Base-by-base conservation (phyloP, 1,140 invertebrate genomes). In the Drosophila saltans region DNA sequence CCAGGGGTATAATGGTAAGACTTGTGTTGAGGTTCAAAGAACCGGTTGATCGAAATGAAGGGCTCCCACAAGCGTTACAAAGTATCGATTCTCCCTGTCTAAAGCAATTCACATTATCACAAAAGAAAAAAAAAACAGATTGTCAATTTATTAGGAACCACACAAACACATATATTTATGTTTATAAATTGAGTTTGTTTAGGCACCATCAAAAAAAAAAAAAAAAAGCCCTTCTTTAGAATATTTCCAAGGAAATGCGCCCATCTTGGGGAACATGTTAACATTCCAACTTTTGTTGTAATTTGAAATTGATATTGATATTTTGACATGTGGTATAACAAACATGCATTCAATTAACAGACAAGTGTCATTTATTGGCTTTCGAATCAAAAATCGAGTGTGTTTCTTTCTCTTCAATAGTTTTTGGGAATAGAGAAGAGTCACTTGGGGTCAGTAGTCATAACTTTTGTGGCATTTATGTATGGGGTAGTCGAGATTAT, bases 301-400 rank as follows among this genome's bases (percentile, higher is more conserved):
- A 74, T 69, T 45, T 40, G 63, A 55, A 45, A 59, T 78, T 41
- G 72, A 70, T 63, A 78, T 75, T 78, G 72, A 77, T 77, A 77
- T 76, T 76, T 62, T 66, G 66, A 74, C 72, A 74, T 68, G 70
- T 24, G 16, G 57, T 58, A 69, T 55, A 55, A 45, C 62, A 73
- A 77, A 74, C 66, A 75, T 76, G 62, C 62, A 63, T 65, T 70
- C 72, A 78, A 78, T 75, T 78, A 78, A 70, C 66, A 65, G 28
- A 66, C 56, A 30, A 65, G 61, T 66, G 63, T 45, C 33, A 55
- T 71, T 66, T 64, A 77, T 48, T 69, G 45, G 39, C 5, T 55
- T 30, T 4, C 33, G 7, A 26, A 52, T 33, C 64, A 70, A 66
- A 70, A 66, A 26, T 63, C 66, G 52, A 55, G 11, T 52, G 55